Base-by-base conservation (phyloP, 2,888 invertebrate genomes). In the Polyommatus iphigenia region DNA sequence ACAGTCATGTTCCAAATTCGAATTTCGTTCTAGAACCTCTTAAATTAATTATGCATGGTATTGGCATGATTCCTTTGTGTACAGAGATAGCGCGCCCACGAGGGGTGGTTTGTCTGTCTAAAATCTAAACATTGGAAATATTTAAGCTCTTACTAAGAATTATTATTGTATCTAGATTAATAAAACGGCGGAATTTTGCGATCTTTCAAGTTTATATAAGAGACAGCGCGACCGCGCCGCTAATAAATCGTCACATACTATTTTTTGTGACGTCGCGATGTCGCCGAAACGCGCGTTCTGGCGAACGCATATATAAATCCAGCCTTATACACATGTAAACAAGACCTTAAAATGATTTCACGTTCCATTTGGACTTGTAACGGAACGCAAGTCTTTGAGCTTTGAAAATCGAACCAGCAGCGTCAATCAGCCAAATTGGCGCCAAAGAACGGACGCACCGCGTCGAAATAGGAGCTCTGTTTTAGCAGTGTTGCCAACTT, bases 351-450 rank as follows among this genome's bases (percentile, higher is more conserved):
- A 79, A 77, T 76, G 71, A 75, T 82, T 82, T 85, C 85, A 84
- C 83, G 84, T 81, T 82, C 82, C 82, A 86, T 86, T 86, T 84
- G 85, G 84, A 83, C 84, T 86, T 85, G 85, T 83, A 85, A 86
- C 82, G 84, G 82, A 84, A 86, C 85, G 81, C 81, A 80, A 87
- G 92, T 91, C 92, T 93, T 92, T 92, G 91, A 90, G 89, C 88
- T 93, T 91, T 92, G 91, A 87, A 91, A 89, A 90, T 87, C 89
- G 88, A 91, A 89, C 82, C 87, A 84, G 83, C 82, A 82, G 87
- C 91, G 89, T 92, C 93, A 92, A 93, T 93, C 93, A 93, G 91
- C 83, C 89, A 91, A 93, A 93, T 93, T 92, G 92, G 89, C 89
- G 85, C 85, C 89, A 89, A 90, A 90, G 91, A 92, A 90, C 89